Percentiles rank a stretch among this genome's conserved stretches.
These are phyloP conservation scores for Salpingus planirostris DNA, from an alignment of 2,888 invertebrate genomes.

Conservation along the genomic window DNA sequence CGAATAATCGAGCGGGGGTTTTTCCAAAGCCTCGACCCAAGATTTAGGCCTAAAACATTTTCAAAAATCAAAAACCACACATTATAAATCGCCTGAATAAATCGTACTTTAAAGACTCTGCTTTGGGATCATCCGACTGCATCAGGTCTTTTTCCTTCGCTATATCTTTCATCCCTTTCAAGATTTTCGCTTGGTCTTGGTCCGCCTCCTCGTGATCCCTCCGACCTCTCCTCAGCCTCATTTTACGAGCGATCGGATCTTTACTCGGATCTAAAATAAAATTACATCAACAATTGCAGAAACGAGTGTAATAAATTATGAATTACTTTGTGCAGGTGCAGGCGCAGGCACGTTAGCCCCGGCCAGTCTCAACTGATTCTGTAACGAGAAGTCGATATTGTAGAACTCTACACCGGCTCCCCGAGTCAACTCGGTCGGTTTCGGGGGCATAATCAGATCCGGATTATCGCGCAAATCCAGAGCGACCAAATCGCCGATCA, in stretches of 20 bases:
- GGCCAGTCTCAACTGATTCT: conserved; percentile 85
- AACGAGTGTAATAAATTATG: background rate
- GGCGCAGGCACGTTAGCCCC: conserved; percentile 78
- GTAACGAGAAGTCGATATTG: conserved; percentile 97
- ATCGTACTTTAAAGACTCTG: conserved; percentile 61
- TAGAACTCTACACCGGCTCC: conserved; percentile 86
- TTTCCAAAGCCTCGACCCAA: conserved; percentile 93
- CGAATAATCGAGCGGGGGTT: conserved; percentile 92
- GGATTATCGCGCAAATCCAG: conserved; percentile 90
- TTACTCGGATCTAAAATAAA: conserved; percentile 50
- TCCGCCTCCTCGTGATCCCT: conserved; percentile 74
- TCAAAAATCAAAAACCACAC: background rate
- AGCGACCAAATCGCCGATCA: conserved; percentile 80
- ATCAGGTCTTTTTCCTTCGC: conserved; percentile 73
- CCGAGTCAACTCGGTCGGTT: conserved; percentile 70
- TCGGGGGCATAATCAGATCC: conserved; percentile 94
- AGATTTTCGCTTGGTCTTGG: conserved; percentile 78
- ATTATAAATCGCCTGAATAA: too few relatives aligned
- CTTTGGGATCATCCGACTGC: conserved; percentile 57
- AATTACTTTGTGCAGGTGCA: conserved; percentile 58
- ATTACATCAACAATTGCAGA: background rate
- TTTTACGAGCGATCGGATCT: conserved; percentile 92
- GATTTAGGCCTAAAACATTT: conserved; percentile 68
- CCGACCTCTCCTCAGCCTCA: conserved; percentile 74
- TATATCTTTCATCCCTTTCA: conserved; percentile 81